phyloP scores from a whole-genome alignment of 2,888 invertebrate species.

The Trisateles emortualis region DNA sequence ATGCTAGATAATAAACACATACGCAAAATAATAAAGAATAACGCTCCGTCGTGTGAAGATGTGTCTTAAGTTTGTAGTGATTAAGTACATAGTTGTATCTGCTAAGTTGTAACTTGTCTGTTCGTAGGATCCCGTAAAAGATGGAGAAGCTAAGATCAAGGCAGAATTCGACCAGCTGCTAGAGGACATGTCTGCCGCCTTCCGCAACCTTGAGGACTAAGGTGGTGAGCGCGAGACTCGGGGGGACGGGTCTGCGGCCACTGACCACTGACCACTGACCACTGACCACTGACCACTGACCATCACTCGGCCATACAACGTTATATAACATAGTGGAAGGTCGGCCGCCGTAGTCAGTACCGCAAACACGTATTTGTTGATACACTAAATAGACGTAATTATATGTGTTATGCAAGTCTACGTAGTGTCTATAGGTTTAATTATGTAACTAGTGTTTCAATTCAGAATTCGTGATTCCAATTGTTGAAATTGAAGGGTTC shows the following conservation, averaged over 20 bases:
- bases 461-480: slow-evolving; percentile 60
- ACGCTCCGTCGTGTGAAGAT: no score
- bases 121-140: slow-evolving; percentile 97
- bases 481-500: slow-evolving; percentile 51
- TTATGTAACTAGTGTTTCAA: slow-evolving; percentile 61
- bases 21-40: no score
- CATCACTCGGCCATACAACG: neutral
- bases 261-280: slow-evolving; percentile 11
- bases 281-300: no score
- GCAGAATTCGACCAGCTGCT: slow-evolving; percentile 98
- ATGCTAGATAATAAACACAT: no score
- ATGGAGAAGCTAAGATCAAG: slow-evolving; percentile 98
- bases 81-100: no score
- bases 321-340: neutral
- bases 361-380: slow-evolving; percentile 48
- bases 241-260: neutral
- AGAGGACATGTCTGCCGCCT: slow-evolving; percentile 98
- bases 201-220: slow-evolving; percentile 99
- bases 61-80: no score
- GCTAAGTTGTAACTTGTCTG: neutral
- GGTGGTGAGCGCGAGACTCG: slow-evolving; percentile 7
- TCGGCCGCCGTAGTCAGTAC: slow-evolving; percentile 1
- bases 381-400: slow-evolving; percentile 58
- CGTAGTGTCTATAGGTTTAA: slow-evolving; percentile 65
- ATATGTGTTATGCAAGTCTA: slow-evolving; percentile 55